Evolutionary conservation across 2,888 invertebrate species (phyloP), one percentile per base, ranked within the genome.

Genomic region (Ceramica pisi): DNA sequence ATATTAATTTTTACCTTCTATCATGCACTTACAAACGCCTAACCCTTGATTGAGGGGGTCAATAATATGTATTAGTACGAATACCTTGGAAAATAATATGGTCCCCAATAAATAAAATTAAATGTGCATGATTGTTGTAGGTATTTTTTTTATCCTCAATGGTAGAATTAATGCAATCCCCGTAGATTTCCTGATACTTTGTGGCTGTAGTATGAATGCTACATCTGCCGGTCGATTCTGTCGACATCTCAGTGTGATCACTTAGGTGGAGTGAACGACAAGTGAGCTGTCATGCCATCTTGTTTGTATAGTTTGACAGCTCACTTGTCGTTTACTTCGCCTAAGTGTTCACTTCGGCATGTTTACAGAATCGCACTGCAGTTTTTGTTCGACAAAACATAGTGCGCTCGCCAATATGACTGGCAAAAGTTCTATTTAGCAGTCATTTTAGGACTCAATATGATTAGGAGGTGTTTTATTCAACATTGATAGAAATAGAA

Each of bases 31-130:
- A 35, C 6, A 21, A 14, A 21, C 21, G n/a, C 12, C 14, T 21
- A 56, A 12, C 14, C 1, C 8, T 21, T 21, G 21, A 21, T 21
- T 38, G 7, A 38, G 14, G 2, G 21, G 38, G 38, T 57, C 0
- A 38, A 21, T 4, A 57, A 21, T 3, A 46, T 7, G 19, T 19
- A 46, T 44, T 44, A 16, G 6, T 44, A 16, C 44, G 19, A 44
- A 44, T 44, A 44, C 44, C 44, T 44, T 38, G 7, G 38, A 44
- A 44, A 67, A 66, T n/a, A 67, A 66, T n/a, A 26, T 50, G 23
- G n/a, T 14, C 4, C 26, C n/a, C 10, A 31, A 31, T 35, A 8
- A 53, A n/a, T n/a, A n/a, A n/a, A n/a, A n/a, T n/a, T n/a, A n/a
- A n/a, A 53, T 14, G 14, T 14, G 41, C 14, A 41, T 41, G 12